A percentile compares a stretch with the other conserved stretches of the same genome.
These are phyloP conservation scores for Sympetrum striolatum DNA, from an alignment of 2,888 invertebrate genomes.

Conservation along the genomic window DNA sequence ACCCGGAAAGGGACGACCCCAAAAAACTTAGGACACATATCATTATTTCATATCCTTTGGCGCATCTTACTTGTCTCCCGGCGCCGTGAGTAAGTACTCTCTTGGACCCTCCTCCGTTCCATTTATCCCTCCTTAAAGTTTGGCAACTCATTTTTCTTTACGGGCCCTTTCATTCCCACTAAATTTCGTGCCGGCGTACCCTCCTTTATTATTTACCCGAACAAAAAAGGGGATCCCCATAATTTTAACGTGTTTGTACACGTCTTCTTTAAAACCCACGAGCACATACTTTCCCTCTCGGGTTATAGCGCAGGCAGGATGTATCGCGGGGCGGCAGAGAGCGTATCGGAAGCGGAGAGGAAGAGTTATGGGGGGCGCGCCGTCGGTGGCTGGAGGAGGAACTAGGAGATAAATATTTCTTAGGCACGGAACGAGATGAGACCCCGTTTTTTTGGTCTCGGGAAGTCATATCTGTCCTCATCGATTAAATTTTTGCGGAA, in stretches of 20 bases:
- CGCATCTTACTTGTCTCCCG: not conserved
- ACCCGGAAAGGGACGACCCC: not conserved
- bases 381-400: not conserved
- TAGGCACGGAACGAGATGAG: not conserved
- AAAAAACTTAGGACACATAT: not conserved
- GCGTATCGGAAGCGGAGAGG: not conserved
- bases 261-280: not conserved
- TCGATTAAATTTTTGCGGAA: not conserved
- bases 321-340: not conserved
- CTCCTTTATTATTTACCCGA: not conserved
- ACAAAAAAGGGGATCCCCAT: not conserved
- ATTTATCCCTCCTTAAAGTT: not conserved
- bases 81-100: not conserved
- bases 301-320: not conserved
- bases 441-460: not conserved
- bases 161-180: not conserved
- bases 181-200: not conserved
- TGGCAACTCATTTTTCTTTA: not conserved
- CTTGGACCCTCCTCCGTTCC: not conserved
- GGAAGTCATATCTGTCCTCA: not conserved
- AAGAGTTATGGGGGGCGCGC: not conserved
- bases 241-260: not conserved
- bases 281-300: not conserved
- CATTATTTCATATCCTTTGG: not conserved
- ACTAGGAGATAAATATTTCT: not conserved